These are phyloP conservation scores for Schrankia costaestrigalis DNA, from an alignment of 2,888 invertebrate genomes.

Conservation along the genomic window DNA sequence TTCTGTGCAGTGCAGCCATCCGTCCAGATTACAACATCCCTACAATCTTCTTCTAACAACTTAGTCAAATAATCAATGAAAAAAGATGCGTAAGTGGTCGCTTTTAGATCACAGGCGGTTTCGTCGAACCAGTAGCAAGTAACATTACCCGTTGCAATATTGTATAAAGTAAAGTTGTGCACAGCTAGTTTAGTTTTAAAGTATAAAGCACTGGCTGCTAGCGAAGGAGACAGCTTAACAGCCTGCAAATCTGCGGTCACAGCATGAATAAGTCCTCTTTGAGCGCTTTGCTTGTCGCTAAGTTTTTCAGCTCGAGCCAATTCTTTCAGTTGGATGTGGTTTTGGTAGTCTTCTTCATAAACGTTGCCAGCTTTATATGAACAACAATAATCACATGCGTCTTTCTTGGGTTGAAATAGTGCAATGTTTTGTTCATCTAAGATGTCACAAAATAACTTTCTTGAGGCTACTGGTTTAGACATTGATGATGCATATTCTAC, in stretches of 20 bases:
- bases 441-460: conserved; percentile 28
- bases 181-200: conserved; percentile 38
- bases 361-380: conserved; percentile 27
- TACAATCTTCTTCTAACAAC: conserved; percentile 17
- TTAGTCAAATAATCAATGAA: conserved; percentile 28
- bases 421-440: too few species aligned
- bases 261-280: conserved; percentile 19
- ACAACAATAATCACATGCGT: conserved; percentile 26
- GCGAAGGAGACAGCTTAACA: conserved; percentile 35
- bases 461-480: conserved; percentile 20
- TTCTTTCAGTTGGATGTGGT: too few species aligned
- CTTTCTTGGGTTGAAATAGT: too few species aligned
- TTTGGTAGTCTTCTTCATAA: conserved; percentile 14
- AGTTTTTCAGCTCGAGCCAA: too few species aligned
- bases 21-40: conserved; percentile 26
- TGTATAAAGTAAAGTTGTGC: conserved; percentile 37
- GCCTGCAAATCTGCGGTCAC: conserved; percentile 33
- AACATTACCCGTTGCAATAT: conserved; percentile 25
- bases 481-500: conserved; percentile 17
- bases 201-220: conserved; percentile 33
- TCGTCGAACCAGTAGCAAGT: conserved; percentile 37
- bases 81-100: conserved; percentile 31
- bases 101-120: conserved; percentile 28
- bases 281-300: conserved; percentile 29
- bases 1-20: conserved; percentile 39